Conservation (phyloP, 2,113 vertebrate species). For the rabbit (Oryctolagus cuniculus) region mOryCun1.1 NC_091433.1:158653001-158653500, state of each 20-base stretch:
- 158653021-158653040: background rate
- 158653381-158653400: background rate
- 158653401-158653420: no score
- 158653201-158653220: background rate
- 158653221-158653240: background rate
- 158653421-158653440: no score
- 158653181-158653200: background rate
- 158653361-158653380: background rate
- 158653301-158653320: background rate
- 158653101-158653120: background rate
- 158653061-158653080: background rate
- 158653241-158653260: background rate
- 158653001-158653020: background rate
- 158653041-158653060: background rate
- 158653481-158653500: no score
- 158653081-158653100: background rate
- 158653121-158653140: background rate
- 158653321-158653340: background rate
- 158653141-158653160: background rate
- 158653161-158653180: constrained; percentile 4
- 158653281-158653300: background rate
- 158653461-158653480: no score
- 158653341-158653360: constrained; percentile 13
- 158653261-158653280: background rate
- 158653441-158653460: no score